Evolutionary conservation across 2,113 vertebrate species (phyloP).

Genomic region (Nematolebias whitei): DNA sequence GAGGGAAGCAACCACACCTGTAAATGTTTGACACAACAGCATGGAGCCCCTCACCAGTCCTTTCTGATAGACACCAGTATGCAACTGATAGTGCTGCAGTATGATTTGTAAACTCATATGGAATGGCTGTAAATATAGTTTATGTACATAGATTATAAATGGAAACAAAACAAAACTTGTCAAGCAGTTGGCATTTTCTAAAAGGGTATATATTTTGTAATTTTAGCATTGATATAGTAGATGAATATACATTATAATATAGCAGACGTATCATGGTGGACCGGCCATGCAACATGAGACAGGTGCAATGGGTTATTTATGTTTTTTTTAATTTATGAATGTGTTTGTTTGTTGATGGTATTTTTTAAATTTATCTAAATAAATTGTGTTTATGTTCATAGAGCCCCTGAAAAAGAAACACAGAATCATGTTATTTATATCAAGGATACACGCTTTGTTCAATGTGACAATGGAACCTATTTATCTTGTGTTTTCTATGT

Average conservation of each 20-base stretch:
- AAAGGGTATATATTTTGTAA: constrained; percentile 73
- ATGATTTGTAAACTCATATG: constrained; percentile 37
- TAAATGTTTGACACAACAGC: constrained; percentile 33
- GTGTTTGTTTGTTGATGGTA: constrained; percentile 58
- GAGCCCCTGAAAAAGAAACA: constrained; percentile 55
- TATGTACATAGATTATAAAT: constrained; percentile 67
- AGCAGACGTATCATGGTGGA: constrained; percentile 66
- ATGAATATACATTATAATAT: constrained; percentile 59
- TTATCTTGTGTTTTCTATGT: constrained; percentile 76
- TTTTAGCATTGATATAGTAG: constrained; percentile 63
- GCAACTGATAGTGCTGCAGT: constrained; percentile 44
- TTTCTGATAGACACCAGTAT: constrained; percentile 42
- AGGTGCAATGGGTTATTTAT: constrained; percentile 50
- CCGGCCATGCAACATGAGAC: constrained; percentile 45
- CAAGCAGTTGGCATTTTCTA: constrained; percentile 61
- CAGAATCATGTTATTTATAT: constrained; percentile 59
- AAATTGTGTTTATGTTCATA: constrained; percentile 54
- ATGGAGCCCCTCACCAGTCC: not conserved
- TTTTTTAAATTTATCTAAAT: constrained; percentile 62
- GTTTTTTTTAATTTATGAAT: constrained; percentile 58
- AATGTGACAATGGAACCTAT: constrained; percentile 64
- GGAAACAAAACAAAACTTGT: constrained; percentile 44
- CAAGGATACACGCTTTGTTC: constrained; percentile 58
- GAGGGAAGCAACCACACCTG: constrained; percentile 13
- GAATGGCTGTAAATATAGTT: constrained; percentile 48